Evolutionary conservation across 2,888 invertebrate species (phyloP), one percentile per base, ranked within the genome.

Genomic region (Lasioglossum oenotherae): DNA sequence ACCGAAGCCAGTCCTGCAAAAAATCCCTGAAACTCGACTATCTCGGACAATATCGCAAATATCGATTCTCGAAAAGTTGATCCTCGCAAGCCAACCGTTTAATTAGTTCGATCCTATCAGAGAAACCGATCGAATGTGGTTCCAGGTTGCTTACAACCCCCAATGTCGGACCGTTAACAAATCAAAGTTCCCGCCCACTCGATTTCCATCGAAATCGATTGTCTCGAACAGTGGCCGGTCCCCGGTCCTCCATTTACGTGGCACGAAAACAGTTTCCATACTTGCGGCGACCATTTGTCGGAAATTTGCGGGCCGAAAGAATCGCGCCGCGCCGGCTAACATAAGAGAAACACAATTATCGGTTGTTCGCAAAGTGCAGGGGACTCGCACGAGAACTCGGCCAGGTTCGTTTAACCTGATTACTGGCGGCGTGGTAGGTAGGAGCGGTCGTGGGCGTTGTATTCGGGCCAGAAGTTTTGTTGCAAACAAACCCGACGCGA

Each of bases 401-500:
- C 46, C 57, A 79, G 78, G 82, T 64, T 77, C 73, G 73, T 73
- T 82, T 84, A 87, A 89, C 81, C 74, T 84, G 86, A 88, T 89
- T 88, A 82, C 60, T 64, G 74, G 19, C 35, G 80, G 71, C 12
- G 60, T 38, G 41, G 72, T 38, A 49, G 60, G 27, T 27, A n/a
- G 57, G 0, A 14, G 60, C 38, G 31, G 78, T 74, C 49, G n/a
- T 74, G 27, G 77, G 73, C 76, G 85, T 88, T 86, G 87, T 89
- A 79, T 88, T 84, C 88, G 77, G 89, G 84, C 74, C 77, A 57
- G 77, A 69, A 82, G 73, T 88, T 86, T 86, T 75, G 89, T 88
- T 60, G 81, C 84, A 74, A 89, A 82, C 83, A 82, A 84, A 80
- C 49, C 60, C 60, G 23, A 41, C 75, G 71, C 64, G 75, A 64